Base-by-base conservation (phyloP, 2,113 vertebrate genomes). In the Tetrax tetrax region DNA sequence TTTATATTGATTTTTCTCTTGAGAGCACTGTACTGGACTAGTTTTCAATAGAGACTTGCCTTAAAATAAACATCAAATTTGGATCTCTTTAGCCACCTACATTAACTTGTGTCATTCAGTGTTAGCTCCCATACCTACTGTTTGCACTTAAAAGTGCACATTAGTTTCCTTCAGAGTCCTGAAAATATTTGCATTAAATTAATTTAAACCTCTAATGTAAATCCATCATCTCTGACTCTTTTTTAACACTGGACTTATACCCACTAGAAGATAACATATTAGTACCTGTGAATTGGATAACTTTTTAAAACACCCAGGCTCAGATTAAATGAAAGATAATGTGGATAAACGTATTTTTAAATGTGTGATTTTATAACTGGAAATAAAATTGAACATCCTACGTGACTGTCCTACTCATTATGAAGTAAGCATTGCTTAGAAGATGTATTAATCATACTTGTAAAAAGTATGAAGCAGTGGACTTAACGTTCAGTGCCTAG, bases 211-310 rank as follows among this genome's bases (percentile, higher is more conserved):
- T 64, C 31, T 63, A 15, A n/a, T 54, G 12, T 54, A 51, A 77
- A 60, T 65, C 14, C 14, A 41, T 70, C 6, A n/a, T 28, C 25
- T 83, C 51, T 86, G 41, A 10, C 43, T 84, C 22, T 57, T 35
- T 74, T 50, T 51, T 71, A 27, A 19, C 22, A 48, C 31, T 33
- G 16, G 43, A 65, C 15, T 80, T 77, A 41, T 1, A 38, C 45
- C 20, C 20, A 7, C 20, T 77, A 54, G 28, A 57, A 92, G 59
- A 81, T 48, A 16, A 2, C 0, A 0, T 5, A 80, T 63, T 69
- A 83, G 13, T 87, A 16, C 21, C n/a, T 56, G 17, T 56, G 27
- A 64, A 85, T 22, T 77, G 4, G 72, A 61, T 83, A 29, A 17
- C 10, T 56, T 35, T 70, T 75, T 35, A 22, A 82, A 93, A 56